Evolutionary conservation across 64 coral and sea anemone genomes (phyloP), one percentile per base, ranked within the genome.

Genomic region (Dendronephthya gigantea): DNA sequence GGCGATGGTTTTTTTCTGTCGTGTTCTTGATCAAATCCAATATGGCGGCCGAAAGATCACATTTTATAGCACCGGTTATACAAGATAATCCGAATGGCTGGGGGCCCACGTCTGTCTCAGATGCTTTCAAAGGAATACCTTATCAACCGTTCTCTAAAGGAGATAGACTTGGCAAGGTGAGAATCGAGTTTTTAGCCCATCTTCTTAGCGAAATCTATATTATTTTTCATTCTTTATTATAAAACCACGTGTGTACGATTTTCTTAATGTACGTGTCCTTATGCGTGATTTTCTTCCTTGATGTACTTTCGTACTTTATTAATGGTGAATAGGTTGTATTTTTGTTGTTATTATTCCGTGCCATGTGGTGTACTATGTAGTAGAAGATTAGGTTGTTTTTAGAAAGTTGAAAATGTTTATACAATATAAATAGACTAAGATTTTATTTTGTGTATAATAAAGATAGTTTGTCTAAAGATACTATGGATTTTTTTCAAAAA

Each of bases 81-180:
- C 89, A 98, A 90, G 95, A 98, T 88, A 98, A 98, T 93, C 92
- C 95, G 1, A 90, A 98, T 68, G 95, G 95, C 16, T 98, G 95
- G 95, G 95, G 95, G 9, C 95, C 95, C 85, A 93, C 92, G 47
- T 83, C 91, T 25, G 92, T 98, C 72, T 92, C 95, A 68, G 93
- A 92, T 84, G 95, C 92, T 19, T 93, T 98, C 76, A 98, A 90
- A 90, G 95, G 93, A 48, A 98, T 98, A 58, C 95, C 95, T 59
- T 98, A 98, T 85, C 95, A 98, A 68, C 95, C 95, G 34, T 98
- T 98, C 47, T 98, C 95, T 33, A 98, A 98, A 90, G 95, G 89
- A 62, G 95, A 98, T 84, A 92, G 95, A 82, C 89, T 98, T 36
- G 95, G 95, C 75, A 98, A 98, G 92, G 95, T 98, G 84, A 88